A percentile compares a stretch with the other conserved stretches of the same genome.
Evolutionary conservation across 2,888 invertebrate genomes (phyloP).

Genomic region (Platycheirus rosarum): DNA sequence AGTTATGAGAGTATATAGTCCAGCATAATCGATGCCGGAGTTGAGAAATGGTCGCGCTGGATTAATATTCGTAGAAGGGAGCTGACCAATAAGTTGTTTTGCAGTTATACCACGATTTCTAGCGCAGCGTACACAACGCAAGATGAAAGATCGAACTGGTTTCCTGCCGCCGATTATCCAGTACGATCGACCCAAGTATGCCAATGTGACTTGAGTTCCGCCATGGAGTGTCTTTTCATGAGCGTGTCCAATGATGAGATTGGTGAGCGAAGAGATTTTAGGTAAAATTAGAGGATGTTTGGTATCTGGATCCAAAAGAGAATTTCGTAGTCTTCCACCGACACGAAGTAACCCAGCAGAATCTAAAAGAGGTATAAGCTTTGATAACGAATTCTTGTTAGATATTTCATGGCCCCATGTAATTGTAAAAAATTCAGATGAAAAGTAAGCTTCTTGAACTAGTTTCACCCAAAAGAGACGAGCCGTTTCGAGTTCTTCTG

Average conservation of each 20-base stretch:
- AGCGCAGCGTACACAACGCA: conserved; percentile 59
- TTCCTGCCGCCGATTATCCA: neutral
- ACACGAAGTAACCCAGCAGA: neutral
- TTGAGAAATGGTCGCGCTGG: conserved; percentile 59
- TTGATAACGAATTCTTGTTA: too few relatives aligned
- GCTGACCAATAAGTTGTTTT: conserved; percentile 75
- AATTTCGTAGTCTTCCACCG: neutral
- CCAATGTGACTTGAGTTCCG: neutral
- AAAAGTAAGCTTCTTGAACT: neutral
- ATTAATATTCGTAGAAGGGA: conserved; percentile 64
- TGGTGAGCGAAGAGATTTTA: neutral
- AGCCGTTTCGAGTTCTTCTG: neutral
- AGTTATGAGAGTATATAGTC: conserved; percentile 60
- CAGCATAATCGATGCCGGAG: conserved; percentile 70
- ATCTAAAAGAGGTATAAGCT: neutral
- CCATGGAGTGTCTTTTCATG: conserved; percentile 14
- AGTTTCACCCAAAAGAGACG: neutral
- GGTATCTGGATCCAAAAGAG: neutral
- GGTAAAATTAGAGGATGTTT: conserved; percentile 16
- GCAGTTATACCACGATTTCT: conserved; percentile 37
- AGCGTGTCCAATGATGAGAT: neutral
- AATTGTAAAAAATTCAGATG: too few relatives aligned
- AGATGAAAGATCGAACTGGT: conserved; percentile 6
- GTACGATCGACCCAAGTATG: neutral
- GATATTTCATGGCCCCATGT: too few relatives aligned